Conservation (phyloP, 2,888 invertebrate species). For the Synergus japonicus region DNA sequence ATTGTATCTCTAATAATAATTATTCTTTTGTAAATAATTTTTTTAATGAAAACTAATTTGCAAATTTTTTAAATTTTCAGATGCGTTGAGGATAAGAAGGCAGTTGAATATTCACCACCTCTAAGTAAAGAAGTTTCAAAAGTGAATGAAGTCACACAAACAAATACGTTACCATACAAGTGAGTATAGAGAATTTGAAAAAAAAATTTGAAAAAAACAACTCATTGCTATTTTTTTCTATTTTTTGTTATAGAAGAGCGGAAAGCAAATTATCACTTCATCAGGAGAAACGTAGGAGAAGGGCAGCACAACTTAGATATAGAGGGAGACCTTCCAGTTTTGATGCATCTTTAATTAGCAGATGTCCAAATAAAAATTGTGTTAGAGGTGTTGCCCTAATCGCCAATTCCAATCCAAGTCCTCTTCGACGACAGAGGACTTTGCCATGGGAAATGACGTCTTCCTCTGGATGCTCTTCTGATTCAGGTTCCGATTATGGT, state of each 20-base stretch:
- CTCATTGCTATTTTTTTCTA: background rate
- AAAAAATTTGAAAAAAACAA: background rate
- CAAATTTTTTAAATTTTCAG: constrained; percentile 39
- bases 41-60: background rate
- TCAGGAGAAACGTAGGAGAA: constrained; percentile 62
- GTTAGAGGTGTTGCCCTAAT: constrained; percentile 51
- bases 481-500: constrained; percentile 59
- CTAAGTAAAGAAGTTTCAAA: constrained; percentile 33
- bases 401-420: constrained; percentile 60
- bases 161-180: constrained; percentile 1
- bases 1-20: background rate
- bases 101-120: constrained; percentile 23
- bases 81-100: constrained; percentile 42
- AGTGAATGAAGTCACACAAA: constrained; percentile 39
- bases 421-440: constrained; percentile 58
- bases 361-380: constrained; percentile 59
- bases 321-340: constrained; percentile 65
- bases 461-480: constrained; percentile 66
- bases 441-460: constrained; percentile 65
- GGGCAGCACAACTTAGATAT: constrained; percentile 61
- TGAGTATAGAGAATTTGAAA: background rate
- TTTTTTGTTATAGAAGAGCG: constrained; percentile 10
- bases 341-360: constrained; percentile 64
- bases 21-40: too few species aligned
- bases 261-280: constrained; percentile 59